A percentile compares a stretch with the other conserved stretches of the same genome.
phyloP scores from a whole-genome alignment of 23 tunicate genomes.

The Aplidium turbinatum region DNA sequence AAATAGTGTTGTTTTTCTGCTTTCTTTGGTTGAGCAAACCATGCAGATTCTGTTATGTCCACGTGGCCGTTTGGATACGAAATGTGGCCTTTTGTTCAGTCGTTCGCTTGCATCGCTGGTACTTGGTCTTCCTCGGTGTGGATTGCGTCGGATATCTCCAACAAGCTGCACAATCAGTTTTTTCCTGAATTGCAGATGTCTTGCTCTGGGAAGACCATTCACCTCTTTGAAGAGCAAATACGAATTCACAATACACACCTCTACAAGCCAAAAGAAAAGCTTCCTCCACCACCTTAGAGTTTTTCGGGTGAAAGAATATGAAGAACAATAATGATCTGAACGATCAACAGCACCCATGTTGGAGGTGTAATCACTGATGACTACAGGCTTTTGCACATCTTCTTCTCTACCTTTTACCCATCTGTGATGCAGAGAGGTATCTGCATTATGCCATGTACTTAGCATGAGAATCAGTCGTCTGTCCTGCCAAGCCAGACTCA shows the following conservation, averaged over 20 bases:
- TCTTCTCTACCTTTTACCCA: slow-evolving; percentile 2
- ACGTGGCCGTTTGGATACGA: neutral
- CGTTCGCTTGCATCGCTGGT: slow-evolving; percentile 1
- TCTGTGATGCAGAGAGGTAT: neutral
- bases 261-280: slow-evolving; percentile 14
- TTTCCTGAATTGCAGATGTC: slow-evolving; percentile 3
- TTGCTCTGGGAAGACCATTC: neutral
- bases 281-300: slow-evolving; percentile 32
- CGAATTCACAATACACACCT: slow-evolving; percentile 24
- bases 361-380: slow-evolving; percentile 11
- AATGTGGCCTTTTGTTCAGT: slow-evolving; percentile 18
- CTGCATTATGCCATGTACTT: slow-evolving; percentile 22
- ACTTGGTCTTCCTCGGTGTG: slow-evolving; percentile 10
- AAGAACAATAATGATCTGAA: slow-evolving; percentile 16
- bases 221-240: slow-evolving; percentile 4
- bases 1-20: neutral
- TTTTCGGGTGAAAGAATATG: slow-evolving; percentile 11
- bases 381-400: slow-evolving; percentile 8
- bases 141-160: neutral
- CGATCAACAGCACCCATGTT: slow-evolving; percentile 22
- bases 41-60: slow-evolving; percentile 14
- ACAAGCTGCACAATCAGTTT: slow-evolving; percentile 13
- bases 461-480: slow-evolving; percentile 15
- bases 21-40: slow-evolving; percentile 21
- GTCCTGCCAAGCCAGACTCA: slow-evolving; percentile 20